Base-by-base conservation (phyloP, 2,797 vertebrate species). In the Poeciliopsis turneri region DNA sequence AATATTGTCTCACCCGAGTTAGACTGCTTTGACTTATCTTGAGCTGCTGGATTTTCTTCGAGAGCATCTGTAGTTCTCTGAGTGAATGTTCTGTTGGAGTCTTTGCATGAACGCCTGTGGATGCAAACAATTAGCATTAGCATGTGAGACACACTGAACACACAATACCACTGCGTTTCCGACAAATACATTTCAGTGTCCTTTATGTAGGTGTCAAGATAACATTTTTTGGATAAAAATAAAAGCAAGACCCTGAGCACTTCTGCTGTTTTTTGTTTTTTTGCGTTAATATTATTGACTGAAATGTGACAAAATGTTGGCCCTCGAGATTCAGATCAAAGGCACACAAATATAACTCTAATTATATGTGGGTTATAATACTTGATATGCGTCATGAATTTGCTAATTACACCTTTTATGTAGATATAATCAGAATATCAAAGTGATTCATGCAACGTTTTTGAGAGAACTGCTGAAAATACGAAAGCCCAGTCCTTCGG, bases 41-140 rank as follows among this genome's bases (percentile, higher is more conserved):
- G 55, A 28, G 76, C 77, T 93, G 83, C 72, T 94, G 81, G 53
- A 96, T 94, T 68, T 85, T 90, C 30, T 64, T 94, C 84, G 94
- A 89, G 4, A 92, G 71, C 82, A 87, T 92, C 45, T 85, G 71
- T 28, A 84, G 49, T 53, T 93, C 94, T 49, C 78, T 2, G 7
- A 82, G 78, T 51, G 85, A 15, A 0, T 70, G 71, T 39, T 95
- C 94, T 59, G 94, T 20, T 25, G 92, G 93, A 11, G 93, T 94
- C 74, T 81, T 87, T 61, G 88, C 81, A 28, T 84, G 82, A 1
- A 77, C 47, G 12, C 82, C 95, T 95, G 87, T 59, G 25, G 18
- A 83, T 82, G 90, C 20, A 80, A 69, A 41, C 76, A 36, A 73
- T 30, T 68, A 33, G 5, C 45, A 28, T 70, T 28, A 70, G 41